Conservation (phyloP, 2,888 invertebrate species). For the Meliscaeva auricollis region DNA sequence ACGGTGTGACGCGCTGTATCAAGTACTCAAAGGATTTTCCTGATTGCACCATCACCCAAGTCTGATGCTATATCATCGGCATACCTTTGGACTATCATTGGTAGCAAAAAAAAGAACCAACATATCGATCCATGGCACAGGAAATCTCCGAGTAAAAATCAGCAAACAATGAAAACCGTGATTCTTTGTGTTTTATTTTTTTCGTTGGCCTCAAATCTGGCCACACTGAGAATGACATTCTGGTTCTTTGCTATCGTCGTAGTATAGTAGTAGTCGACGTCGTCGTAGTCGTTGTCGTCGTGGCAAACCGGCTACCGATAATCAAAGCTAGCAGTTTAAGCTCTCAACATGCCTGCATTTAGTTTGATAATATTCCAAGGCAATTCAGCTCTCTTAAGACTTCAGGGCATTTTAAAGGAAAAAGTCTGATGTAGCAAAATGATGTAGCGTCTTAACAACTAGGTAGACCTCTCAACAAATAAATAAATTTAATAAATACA, state of each 20-base stretch:
- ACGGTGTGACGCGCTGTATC: conserved; percentile 64
- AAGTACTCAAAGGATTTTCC: conserved; percentile 73
- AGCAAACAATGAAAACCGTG: conserved; percentile 74
- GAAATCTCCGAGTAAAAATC: conserved; percentile 67
- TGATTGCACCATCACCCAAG: conserved; percentile 65
- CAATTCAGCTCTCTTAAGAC: background rate
- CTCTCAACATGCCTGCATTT: background rate
- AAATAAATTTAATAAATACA: too few species aligned
- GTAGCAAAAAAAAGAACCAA: conserved; percentile 17
- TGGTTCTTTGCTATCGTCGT: conserved; percentile 56
- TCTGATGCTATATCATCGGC: conserved; percentile 28
- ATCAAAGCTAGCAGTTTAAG: conserved; percentile 59
- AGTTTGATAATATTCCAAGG: background rate
- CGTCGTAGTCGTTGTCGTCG: conserved; percentile 18
- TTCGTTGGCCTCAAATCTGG: conserved; percentile 69
- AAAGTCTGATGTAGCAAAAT: too few species aligned
- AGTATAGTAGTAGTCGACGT: conserved; percentile 26
- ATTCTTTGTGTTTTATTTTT: conserved; percentile 41
- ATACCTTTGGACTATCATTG: conserved; percentile 20
- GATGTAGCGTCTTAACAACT: too few species aligned
- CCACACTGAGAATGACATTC: conserved; percentile 70
- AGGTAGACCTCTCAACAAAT: too few species aligned
- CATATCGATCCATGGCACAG: conserved; percentile 53
- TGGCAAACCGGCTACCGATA: conserved; percentile 67
- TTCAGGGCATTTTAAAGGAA: too few species aligned